phyloP scores from a whole-genome alignment of 2,888 invertebrate genomes.

The Arrhopalites spinosus region DNA sequence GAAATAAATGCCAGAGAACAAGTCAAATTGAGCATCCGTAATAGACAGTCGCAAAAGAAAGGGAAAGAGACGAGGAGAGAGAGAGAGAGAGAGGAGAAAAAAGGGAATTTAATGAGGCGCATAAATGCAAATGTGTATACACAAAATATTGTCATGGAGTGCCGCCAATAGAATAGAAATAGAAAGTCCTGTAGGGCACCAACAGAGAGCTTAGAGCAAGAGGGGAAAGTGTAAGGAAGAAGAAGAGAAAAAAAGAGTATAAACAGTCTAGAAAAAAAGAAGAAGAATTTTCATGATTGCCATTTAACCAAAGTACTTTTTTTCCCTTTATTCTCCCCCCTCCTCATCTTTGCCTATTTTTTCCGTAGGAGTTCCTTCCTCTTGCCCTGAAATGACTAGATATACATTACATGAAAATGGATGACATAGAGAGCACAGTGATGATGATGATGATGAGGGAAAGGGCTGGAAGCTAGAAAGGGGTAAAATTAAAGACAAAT shows the following conservation, averaged over 20 bases:
- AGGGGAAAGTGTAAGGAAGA: background rate
- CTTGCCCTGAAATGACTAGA: no score
- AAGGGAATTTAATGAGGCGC: background rate
- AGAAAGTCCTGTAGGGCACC: background rate
- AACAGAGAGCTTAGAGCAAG: background rate
- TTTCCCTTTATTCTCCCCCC: background rate
- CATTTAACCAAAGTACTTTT: background rate
- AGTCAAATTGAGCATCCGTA: background rate
- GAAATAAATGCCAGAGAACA: background rate
- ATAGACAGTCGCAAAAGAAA: background rate
- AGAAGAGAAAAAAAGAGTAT: background rate
- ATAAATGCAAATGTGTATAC: background rate
- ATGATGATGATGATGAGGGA: background rate
- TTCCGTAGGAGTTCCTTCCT: background rate
- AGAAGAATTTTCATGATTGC: conserved; percentile 7
- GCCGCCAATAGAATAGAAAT: background rate
- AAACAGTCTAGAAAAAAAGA: background rate
- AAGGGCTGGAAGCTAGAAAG: conserved; percentile 18
- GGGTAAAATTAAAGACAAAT: conserved; percentile 17
- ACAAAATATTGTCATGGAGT: background rate
- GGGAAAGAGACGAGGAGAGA: background rate
- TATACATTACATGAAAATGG: no score
- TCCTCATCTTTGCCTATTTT: no score
- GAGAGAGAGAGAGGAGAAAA: background rate
- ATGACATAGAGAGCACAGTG: no score